A percentile compares a stretch with the other conserved stretches of the same genome.
Conservation (phyloP, 2,888 invertebrate species). For the Junonia oenone region DNA sequence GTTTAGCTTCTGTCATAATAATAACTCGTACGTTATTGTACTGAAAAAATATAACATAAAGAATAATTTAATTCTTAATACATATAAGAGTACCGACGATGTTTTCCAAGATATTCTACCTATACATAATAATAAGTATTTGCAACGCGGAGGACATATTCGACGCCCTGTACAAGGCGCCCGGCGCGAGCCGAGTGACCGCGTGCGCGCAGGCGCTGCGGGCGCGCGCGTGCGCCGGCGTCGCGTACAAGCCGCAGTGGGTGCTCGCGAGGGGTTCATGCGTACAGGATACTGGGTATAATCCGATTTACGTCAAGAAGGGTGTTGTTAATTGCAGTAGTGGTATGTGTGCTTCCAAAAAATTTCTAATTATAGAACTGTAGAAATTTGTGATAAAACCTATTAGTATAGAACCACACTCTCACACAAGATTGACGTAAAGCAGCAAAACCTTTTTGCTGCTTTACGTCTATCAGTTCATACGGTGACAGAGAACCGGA, state of each 20-base stretch:
- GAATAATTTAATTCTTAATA: neutral
- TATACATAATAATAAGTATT: conserved; percentile 4
- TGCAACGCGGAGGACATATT: conserved; percentile 17
- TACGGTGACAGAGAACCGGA: too few species aligned
- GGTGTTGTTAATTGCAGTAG: conserved; percentile 13
- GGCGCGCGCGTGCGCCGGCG: conserved; percentile 24
- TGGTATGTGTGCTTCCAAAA: too few species aligned
- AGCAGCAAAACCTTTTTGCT: too few species aligned
- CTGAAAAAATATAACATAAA: neutral
- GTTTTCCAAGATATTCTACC: conserved; percentile 8
- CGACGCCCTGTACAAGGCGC: conserved; percentile 10
- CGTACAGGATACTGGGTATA: conserved; percentile 10
- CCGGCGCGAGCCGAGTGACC: conserved; percentile 16
- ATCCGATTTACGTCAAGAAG: conserved; percentile 11
- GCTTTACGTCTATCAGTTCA: too few species aligned
- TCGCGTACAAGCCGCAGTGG: conserved; percentile 28
- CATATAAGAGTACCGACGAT: neutral
- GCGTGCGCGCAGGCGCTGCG: conserved; percentile 18
- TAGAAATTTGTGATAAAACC: too few species aligned
- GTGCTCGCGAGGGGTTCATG: conserved; percentile 27
- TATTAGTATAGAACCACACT: too few species aligned
- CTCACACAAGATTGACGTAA: too few species aligned
- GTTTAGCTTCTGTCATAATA: neutral
- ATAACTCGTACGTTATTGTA: too few species aligned
- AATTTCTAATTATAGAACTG: too few species aligned